These are phyloP conservation scores for Chrysoperla carnea DNA, from an alignment of 1,140 invertebrate genomes.

Conservation along the genomic window DNA sequence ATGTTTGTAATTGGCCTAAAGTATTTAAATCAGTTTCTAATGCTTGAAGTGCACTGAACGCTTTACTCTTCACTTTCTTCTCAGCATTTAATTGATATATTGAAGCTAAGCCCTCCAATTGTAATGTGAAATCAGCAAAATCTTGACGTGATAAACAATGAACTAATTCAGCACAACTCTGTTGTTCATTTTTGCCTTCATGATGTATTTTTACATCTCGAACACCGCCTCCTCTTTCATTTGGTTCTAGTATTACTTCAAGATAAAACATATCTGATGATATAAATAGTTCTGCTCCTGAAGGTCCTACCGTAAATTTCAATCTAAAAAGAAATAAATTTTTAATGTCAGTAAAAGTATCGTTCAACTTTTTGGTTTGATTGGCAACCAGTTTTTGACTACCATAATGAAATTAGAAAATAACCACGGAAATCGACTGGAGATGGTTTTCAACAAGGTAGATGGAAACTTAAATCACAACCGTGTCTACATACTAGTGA, in stretches of 20 bases:
- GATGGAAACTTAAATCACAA: too few relatives aligned
- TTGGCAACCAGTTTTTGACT: too few relatives aligned
- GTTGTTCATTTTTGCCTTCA: constrained; percentile 48
- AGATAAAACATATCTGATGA: constrained; percentile 95
- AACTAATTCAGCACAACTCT: constrained; percentile 78
- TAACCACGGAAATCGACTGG: too few relatives aligned
- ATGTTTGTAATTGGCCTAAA: constrained; percentile 55
- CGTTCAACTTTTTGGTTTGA: too few relatives aligned
- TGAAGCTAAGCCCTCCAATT: constrained; percentile 76
- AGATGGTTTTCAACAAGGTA: too few relatives aligned
- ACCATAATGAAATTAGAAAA: too few relatives aligned
- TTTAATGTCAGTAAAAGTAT: not conserved
- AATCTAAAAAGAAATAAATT: constrained; percentile 34
- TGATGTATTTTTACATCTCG: constrained; percentile 89
- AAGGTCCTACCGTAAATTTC: constrained; percentile 53
- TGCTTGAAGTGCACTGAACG: constrained; percentile 78
- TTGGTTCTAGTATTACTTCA: constrained; percentile 66
- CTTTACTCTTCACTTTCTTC: constrained; percentile 86
- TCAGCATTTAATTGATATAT: constrained; percentile 91
- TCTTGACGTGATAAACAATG: constrained; percentile 61
- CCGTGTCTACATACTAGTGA: too few relatives aligned
- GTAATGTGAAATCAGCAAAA: constrained; percentile 83
- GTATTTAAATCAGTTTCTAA: constrained; percentile 81
- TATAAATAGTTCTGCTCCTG: constrained; percentile 69
- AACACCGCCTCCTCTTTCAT: constrained; percentile 44